Conservation (phyloP, 1,140 invertebrate species). For the Bombyx mandarina region DNA sequence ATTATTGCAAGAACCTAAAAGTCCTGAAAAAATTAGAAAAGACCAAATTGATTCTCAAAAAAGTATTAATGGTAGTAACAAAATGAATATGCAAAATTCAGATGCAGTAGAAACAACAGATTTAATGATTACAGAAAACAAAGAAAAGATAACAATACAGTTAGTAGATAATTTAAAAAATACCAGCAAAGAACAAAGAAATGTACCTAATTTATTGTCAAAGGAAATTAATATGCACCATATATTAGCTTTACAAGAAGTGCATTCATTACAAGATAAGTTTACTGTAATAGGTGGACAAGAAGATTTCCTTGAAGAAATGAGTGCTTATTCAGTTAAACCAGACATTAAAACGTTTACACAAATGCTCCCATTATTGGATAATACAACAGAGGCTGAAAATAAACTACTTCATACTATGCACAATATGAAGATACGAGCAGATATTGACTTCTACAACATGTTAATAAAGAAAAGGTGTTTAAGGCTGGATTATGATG, state of each 20-base stretch:
- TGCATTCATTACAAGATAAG: conserved; percentile 74
- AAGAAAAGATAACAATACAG: conserved; percentile 14
- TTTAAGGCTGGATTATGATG: conserved; percentile 75
- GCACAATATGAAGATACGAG: conserved; percentile 71
- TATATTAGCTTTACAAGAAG: conserved; percentile 71
- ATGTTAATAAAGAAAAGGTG: conserved; percentile 86
- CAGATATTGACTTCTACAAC: conserved; percentile 89
- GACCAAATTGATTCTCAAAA: background rate
- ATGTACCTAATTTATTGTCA: conserved; percentile 74
- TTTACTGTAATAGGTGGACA: conserved; percentile 87
- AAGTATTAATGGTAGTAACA: background rate
- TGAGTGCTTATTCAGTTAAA: conserved; percentile 76
- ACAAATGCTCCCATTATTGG: conserved; percentile 80
- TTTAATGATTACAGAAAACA: conserved; percentile 11
- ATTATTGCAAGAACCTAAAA: background rate
- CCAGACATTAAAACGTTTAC: conserved; percentile 87
- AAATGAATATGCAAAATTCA: background rate
- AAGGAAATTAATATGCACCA: conserved; percentile 70
- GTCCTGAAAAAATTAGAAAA: background rate
- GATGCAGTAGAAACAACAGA: conserved; percentile 3
- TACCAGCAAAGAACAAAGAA: conserved; percentile 15
- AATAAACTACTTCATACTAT: conserved; percentile 75
- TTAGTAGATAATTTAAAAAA: conserved; percentile 10
- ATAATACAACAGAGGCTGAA: conserved; percentile 77
- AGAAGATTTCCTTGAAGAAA: conserved; percentile 79